These are phyloP conservation scores for Drosophila stalkeri DNA, from an alignment of 2,888 invertebrate species.

Conservation along the genomic window DNA sequence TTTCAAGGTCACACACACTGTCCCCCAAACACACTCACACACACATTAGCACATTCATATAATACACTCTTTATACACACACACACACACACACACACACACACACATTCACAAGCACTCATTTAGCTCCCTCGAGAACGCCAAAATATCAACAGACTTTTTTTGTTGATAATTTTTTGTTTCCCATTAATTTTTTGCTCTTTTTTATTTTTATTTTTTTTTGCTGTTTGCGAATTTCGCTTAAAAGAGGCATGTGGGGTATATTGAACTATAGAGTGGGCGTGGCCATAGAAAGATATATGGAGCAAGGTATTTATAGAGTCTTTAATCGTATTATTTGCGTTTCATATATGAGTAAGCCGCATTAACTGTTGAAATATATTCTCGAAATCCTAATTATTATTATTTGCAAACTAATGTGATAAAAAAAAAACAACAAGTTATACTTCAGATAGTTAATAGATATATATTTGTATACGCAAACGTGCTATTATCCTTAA, in stretches of 20 bases:
- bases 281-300: slow-evolving; percentile 12
- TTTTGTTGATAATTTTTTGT: slow-evolving; percentile 58
- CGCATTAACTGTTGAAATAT: not conserved
- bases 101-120: slow-evolving; percentile 3
- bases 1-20: slow-evolving; percentile 76
- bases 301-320: not conserved
- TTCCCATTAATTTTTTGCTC: slow-evolving; percentile 32
- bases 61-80: slow-evolving; percentile 15
- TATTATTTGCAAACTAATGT: not conserved
- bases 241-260: slow-evolving; percentile 32
- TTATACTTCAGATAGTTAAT: not conserved
- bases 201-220: slow-evolving; percentile 18
- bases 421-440: not conserved
- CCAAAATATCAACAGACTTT: slow-evolving; percentile 54
- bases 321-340: not conserved
- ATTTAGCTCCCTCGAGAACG: slow-evolving; percentile 17
- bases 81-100: not conserved
- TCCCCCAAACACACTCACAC: slow-evolving; percentile 4
- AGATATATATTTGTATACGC: too few species aligned
- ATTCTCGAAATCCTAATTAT: not conserved
- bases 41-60: slow-evolving; percentile 19
- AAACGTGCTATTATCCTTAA: too few species aligned
- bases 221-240: slow-evolving; percentile 25
- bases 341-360: not conserved
- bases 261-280: slow-evolving; percentile 40